Percentiles rank a stretch among this genome's conserved stretches.
These are phyloP conservation scores for Cladopsammia gracilis DNA, from an alignment of 64 coral and sea anemone species.

Conservation along the genomic window DNA sequence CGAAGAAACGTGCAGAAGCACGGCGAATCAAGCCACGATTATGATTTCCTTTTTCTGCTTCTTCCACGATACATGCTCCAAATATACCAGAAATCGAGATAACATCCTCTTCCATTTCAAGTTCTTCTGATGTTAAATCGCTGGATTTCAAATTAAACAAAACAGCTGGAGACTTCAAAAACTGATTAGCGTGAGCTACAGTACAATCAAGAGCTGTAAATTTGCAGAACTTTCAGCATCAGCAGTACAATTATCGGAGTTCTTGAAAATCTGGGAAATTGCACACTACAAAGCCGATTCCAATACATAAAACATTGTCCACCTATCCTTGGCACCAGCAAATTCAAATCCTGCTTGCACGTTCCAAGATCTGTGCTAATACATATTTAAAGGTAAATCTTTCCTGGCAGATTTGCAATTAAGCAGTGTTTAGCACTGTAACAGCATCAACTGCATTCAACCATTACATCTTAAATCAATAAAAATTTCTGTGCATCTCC, in stretches of 20 bases:
- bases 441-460: no score
- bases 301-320: background rate
- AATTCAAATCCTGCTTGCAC: background rate
- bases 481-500: no score
- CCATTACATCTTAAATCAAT: no score
- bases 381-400: no score
- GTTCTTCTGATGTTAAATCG: background rate
- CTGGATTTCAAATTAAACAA: background rate
- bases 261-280: background rate
- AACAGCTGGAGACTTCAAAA: background rate
- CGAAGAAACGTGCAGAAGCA: slow-evolving; percentile 73
- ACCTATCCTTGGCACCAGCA: background rate
- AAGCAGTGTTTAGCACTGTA: no score
- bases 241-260: no score
- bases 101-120: slow-evolving; percentile 31
- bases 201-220: no score
- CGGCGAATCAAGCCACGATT: slow-evolving; percentile 79
- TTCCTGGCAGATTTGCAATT: no score
- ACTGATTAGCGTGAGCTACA: no score
- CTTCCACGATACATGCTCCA: slow-evolving; percentile 56
- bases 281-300: background rate
- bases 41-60: slow-evolving; percentile 41
- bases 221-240: no score
- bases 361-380: no score
- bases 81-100: slow-evolving; percentile 38